These are phyloP conservation scores for Apodemia mormo DNA, from an alignment of 2,888 invertebrate species.

Conservation along the genomic window DNA sequence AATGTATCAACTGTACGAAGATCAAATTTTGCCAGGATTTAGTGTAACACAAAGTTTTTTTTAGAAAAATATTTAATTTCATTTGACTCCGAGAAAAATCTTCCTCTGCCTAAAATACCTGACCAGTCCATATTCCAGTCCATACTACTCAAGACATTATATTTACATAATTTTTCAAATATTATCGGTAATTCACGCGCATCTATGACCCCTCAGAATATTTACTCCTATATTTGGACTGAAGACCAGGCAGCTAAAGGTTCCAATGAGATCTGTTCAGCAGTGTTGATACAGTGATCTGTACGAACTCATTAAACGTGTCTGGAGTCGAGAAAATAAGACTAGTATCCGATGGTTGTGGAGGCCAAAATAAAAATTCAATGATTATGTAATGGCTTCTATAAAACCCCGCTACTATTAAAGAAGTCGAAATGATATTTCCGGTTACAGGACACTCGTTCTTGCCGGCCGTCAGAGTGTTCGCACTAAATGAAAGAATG, in stretches of 20 bases:
- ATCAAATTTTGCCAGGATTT: not conserved
- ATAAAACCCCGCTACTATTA: not conserved
- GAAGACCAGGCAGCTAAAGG: not conserved
- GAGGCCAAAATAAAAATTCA: not conserved
- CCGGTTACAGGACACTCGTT: too few relatives aligned
- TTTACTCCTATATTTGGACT: not conserved
- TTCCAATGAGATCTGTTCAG: not conserved
- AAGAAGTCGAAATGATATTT: not conserved
- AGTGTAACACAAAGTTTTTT: constrained; percentile 1
- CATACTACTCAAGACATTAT: not conserved
- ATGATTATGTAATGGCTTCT: not conserved
- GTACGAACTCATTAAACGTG: not conserved
- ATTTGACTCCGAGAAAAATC: too few relatives aligned
- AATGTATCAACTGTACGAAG: not conserved
- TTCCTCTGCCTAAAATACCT: constrained; percentile 5
- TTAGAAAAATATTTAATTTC: not conserved
- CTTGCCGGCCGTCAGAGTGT: too few relatives aligned
- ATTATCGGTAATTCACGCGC: constrained; percentile 2
- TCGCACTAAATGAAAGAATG: too few relatives aligned
- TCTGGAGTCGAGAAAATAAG: not conserved
- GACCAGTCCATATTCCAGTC: constrained; percentile 7
- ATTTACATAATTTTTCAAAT: constrained; percentile 15
- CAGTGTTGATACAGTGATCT: too few relatives aligned
- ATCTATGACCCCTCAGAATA: not conserved
- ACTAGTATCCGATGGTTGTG: not conserved